A percentile compares a stretch with the other conserved stretches of the same genome.
Conservation (phyloP, 2,888 invertebrate genomes). For the Ptilodon capucinus region DNA sequence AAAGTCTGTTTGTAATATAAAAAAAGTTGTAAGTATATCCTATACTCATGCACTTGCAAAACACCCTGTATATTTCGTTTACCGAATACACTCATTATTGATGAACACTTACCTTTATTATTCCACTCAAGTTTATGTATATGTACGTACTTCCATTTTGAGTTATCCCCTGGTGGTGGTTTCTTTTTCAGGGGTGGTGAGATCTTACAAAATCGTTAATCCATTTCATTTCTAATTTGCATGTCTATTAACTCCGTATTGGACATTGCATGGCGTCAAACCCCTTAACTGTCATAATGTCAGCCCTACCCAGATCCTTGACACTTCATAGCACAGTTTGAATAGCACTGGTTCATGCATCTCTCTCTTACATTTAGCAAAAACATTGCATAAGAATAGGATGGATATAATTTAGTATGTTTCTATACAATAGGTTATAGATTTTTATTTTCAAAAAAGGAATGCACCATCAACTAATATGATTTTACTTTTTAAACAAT, state of each 20-base stretch:
- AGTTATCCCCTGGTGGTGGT: constrained; percentile 17
- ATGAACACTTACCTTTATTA: too few species aligned
- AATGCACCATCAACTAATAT: too few species aligned
- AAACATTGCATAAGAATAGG: background rate
- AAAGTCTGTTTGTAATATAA: too few species aligned
- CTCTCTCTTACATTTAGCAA: constrained; percentile 1
- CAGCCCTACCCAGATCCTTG: constrained; percentile 74
- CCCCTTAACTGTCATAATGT: constrained; percentile 47
- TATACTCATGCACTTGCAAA: too few species aligned
- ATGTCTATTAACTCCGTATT: constrained; percentile 60
- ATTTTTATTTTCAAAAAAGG: too few species aligned
- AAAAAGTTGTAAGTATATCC: too few species aligned
- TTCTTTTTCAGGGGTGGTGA: constrained; percentile 23
- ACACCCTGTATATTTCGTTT: too few species aligned
- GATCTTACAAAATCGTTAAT: constrained; percentile 67
- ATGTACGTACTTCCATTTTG: background rate
- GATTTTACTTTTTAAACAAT: too few species aligned
- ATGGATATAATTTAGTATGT: background rate
- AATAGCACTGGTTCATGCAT: constrained; percentile 13
- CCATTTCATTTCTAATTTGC: constrained; percentile 49
- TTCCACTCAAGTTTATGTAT: background rate
- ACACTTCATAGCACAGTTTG: constrained; percentile 35
- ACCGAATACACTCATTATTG: too few species aligned
- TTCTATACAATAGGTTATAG: background rate
- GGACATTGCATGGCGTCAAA: constrained; percentile 69